phyloP scores from a whole-genome alignment of 2,797 vertebrate species.

The Myotis findleyi region DNA sequence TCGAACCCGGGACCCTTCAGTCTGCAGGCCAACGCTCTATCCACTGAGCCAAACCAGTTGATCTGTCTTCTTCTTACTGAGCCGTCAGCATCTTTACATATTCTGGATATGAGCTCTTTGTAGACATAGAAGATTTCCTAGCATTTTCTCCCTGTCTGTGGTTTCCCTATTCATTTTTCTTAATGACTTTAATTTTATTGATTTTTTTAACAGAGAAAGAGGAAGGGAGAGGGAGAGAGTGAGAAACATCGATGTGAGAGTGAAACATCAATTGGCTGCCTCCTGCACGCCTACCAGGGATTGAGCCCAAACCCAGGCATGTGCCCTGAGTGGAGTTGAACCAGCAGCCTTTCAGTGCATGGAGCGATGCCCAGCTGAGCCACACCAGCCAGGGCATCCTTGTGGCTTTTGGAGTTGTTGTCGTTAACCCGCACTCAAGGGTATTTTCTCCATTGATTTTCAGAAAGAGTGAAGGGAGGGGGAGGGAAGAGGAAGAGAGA shows the following conservation, averaged over 20 bases:
- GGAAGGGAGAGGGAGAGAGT: background rate
- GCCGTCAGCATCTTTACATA: fast-evolving
- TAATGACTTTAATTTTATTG: background rate
- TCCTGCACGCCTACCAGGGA: background rate
- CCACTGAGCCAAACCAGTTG: no score
- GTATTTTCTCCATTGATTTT: no score
- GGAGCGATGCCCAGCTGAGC: background rate
- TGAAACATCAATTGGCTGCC: background rate
- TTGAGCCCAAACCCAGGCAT: background rate
- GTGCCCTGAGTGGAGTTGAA: background rate
- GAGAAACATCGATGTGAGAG: background rate
- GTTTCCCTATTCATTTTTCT: background rate
- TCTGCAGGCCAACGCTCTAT: no score
- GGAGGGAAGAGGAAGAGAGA: no score
- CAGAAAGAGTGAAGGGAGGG: no score
- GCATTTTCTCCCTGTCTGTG: background rate
- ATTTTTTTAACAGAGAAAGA: background rate
- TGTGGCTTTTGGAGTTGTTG: background rate
- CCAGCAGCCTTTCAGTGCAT: background rate
- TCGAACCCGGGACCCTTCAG: no score
- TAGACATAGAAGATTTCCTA: background rate
- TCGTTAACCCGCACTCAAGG: no score
- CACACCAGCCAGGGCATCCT: background rate
- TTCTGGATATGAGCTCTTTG: background rate
- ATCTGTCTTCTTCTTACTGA: background rate